Conservation (phyloP, 1,140 invertebrate genomes). For the Episyrphus balteatus region DNA sequence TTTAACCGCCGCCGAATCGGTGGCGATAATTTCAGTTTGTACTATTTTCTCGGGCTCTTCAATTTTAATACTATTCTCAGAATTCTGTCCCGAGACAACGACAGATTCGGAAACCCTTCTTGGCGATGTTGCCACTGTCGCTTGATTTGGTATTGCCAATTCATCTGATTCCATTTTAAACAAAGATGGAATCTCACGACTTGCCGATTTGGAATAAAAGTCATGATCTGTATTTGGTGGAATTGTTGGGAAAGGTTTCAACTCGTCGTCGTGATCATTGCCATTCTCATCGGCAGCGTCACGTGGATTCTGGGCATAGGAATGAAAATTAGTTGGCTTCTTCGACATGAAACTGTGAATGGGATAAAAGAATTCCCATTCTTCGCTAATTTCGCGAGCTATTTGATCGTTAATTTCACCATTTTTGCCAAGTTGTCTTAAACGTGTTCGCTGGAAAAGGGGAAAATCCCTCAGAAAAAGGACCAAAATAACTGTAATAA, state of each 20-base stretch:
- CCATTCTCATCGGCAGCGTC: background rate
- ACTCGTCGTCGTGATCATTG: too few species aligned
- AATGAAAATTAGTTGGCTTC: slow-evolving; percentile 27
- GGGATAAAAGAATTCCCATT: slow-evolving; percentile 29
- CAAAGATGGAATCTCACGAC: too few species aligned
- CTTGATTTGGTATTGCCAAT: background rate
- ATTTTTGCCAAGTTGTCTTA: background rate
- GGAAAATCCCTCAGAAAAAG: background rate
- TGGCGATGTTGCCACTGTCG: background rate
- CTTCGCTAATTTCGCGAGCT: slow-evolving; percentile 17
- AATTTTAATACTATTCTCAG: too few species aligned
- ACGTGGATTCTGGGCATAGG: slow-evolving; percentile 26
- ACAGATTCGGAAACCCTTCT: background rate
- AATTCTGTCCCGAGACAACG: too few species aligned
- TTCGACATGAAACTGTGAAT: slow-evolving; percentile 29
- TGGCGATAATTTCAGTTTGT: background rate
- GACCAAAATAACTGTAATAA: background rate
- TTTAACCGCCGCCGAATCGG: background rate
- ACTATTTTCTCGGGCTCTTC: too few species aligned
- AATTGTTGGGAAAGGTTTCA: too few species aligned
- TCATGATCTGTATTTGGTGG: slow-evolving; percentile 6
- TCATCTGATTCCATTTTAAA: background rate
- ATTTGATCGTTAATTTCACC: slow-evolving; percentile 10
- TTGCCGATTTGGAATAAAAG: slow-evolving; percentile 7
- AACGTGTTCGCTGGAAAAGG: background rate